Conservation (phyloP, 2,797 vertebrate species). For the Orestias chungarensis region DNA sequence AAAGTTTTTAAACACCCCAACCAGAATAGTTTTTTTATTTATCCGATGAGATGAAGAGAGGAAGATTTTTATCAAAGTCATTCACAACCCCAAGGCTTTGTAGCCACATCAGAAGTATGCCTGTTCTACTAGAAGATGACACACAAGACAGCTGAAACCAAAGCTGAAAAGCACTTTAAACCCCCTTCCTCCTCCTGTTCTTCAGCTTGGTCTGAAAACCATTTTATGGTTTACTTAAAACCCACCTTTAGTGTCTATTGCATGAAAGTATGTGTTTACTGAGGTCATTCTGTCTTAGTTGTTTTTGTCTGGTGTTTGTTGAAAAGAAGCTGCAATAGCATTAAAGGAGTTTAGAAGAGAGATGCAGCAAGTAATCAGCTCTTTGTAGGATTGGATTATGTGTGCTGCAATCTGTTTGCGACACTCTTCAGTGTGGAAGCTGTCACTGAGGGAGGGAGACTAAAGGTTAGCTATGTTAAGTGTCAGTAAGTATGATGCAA, state of each 20-base stretch:
- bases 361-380: background rate
- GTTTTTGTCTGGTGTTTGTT: slow-evolving; percentile 41
- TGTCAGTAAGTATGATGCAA: too few species aligned
- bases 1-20: slow-evolving; percentile 7
- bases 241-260: slow-evolving; percentile 30
- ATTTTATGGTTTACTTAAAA: slow-evolving; percentile 44
- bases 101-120: slow-evolving; percentile 68
- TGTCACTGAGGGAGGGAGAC: too few species aligned
- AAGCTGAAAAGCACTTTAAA: slow-evolving; percentile 43
- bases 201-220: background rate
- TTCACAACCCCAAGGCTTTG: slow-evolving; percentile 53
- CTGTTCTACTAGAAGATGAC: slow-evolving; percentile 53
- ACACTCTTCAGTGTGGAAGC: too few species aligned
- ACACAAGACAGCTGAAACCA: slow-evolving; percentile 56
- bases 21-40: slow-evolving; percentile 45
- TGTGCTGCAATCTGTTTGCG: background rate
- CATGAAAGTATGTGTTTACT: slow-evolving; percentile 60
- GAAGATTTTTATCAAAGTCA: slow-evolving; percentile 49
- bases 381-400: background rate
- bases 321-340: slow-evolving; percentile 23
- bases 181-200: slow-evolving; percentile 14
- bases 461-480: too few species aligned
- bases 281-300: slow-evolving; percentile 34
- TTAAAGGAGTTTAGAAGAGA: background rate
- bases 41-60: slow-evolving; percentile 57